Evolutionary conservation across 2,113 vertebrate species (phyloP), one percentile per base, ranked within the genome.

Genomic region (Cryptoleucopteryx plumbea): DNA sequence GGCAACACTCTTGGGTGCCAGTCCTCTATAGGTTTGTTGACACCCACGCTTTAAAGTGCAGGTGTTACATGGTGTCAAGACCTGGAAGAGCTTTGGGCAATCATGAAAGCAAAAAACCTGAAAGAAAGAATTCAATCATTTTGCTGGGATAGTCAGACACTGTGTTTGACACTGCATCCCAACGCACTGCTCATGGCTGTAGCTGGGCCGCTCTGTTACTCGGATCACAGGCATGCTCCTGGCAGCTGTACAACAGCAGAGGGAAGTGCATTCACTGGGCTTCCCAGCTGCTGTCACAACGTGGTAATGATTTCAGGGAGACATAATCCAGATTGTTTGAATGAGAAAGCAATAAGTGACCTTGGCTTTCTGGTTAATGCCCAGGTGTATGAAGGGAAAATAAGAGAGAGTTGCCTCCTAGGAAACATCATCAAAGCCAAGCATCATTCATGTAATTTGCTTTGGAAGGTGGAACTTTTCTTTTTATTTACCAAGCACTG

Each of bases 321-420:
- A 90, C 47, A 14, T 16, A 77, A 88, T 84, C 94, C 94, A 94
- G 92, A 55, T 48, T 63, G 82, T 94, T 94, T 45, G 68, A 94
- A 90, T 83, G 93, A 95, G 91, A 93, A 87, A 93, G 88, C 83
- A 95, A 5, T 84, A 43, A 93, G 91, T 79, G 95, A 95, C 95
- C 93, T 96, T 77, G 82, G 83, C 75, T 95, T 92, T 88, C 94
- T 96, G 93, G 88, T 84, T 89, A 82, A 92, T 89, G 91, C 92
- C 75, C 95, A 96, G 95, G 93, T 97, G 94, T 85, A 75, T 25
- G 88, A 79, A 95, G 82, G 86, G 68, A 81, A 80, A 91, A 89
- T 75, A 68, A 78, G 61, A 82, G 88, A 72, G 74, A 38, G 27
- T 48, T 75, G 62, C 59, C 66, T 88, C 77, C 42, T 45, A 75